Evolutionary conservation across 1,140 invertebrate species (phyloP).

Genomic region (Lepidurus apus): DNA sequence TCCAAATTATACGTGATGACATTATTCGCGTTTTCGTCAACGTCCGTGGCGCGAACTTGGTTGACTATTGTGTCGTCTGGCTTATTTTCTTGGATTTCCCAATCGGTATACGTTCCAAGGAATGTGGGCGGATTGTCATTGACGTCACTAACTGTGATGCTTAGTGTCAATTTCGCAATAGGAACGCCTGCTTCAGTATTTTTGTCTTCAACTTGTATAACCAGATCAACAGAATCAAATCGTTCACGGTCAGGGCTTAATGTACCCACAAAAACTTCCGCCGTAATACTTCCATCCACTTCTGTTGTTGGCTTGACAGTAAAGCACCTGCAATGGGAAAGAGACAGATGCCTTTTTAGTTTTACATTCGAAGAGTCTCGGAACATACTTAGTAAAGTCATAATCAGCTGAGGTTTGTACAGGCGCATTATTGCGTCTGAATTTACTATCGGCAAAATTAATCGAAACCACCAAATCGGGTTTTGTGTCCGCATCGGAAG

Average conservation of each 20-base stretch:
- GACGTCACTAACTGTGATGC: conserved; percentile 22
- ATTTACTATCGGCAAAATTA: neutral
- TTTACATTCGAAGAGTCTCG: neutral
- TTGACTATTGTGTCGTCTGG: neutral
- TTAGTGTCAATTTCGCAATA: neutral
- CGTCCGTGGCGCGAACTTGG: neutral
- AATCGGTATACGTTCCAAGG: neutral
- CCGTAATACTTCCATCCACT: neutral
- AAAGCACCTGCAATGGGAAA: conserved; percentile 23
- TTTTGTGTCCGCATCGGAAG: conserved; percentile 6
- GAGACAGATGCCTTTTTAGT: neutral
- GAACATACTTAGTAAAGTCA: neutral
- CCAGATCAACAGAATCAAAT: conserved; percentile 23
- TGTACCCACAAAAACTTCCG: neutral
- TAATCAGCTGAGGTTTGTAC: neutral
- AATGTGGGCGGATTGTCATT: conserved; percentile 25
- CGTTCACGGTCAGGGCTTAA: conserved; percentile 16
- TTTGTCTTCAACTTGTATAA: conserved; percentile 22
- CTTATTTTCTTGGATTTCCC: conserved; percentile 14
- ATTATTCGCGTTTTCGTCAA: conserved; percentile 9
- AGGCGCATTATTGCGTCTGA: conserved; percentile 22
- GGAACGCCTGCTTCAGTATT: neutral
- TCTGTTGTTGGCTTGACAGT: neutral
- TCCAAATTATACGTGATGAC: conserved; percentile 23
- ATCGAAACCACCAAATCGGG: conserved; percentile 23